Percentiles rank a stretch among this genome's conserved stretches.
Evolutionary conservation across 2,113 vertebrate genomes (phyloP).

Genomic region (Pao palembangensis): DNA sequence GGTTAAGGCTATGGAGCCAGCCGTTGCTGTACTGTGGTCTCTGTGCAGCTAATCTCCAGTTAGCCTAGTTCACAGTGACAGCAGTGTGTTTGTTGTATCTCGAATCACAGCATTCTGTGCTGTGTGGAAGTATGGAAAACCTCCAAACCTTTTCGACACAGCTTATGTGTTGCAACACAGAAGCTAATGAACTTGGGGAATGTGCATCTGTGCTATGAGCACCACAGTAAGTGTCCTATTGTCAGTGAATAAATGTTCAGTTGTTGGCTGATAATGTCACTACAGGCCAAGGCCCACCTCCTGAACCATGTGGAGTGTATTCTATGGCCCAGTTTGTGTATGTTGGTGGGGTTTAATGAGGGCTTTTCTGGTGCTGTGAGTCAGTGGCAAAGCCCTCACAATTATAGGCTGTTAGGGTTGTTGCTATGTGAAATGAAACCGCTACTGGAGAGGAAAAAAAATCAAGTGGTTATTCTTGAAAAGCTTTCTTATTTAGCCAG

Average conservation of each 20-base stretch:
- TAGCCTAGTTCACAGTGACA: slow-evolving; percentile 13
- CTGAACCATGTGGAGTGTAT: slow-evolving; percentile 17
- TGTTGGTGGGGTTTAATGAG: slow-evolving; percentile 59
- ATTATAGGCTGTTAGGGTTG: slow-evolving; percentile 59
- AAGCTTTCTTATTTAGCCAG: slow-evolving; percentile 3
- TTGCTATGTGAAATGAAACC: slow-evolving; percentile 43
- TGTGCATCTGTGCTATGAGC: slow-evolving; percentile 28
- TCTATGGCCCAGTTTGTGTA: slow-evolving; percentile 54
- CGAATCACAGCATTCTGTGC: not conserved
- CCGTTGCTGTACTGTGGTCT: slow-evolving; percentile 2
- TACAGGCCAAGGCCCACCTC: slow-evolving; percentile 9
- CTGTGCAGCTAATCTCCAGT: slow-evolving; percentile 25
- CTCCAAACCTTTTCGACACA: not conserved
- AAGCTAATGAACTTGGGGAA: slow-evolving; percentile 35
- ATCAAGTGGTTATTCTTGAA: not conserved
- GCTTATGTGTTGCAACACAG: slow-evolving; percentile 5
- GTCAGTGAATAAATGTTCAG: slow-evolving; percentile 42
- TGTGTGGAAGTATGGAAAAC: slow-evolving; percentile 14
- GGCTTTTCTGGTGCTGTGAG: slow-evolving; percentile 40
- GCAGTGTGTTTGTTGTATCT: slow-evolving; percentile 14
- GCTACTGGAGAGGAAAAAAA: not conserved
- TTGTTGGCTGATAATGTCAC: slow-evolving; percentile 27
- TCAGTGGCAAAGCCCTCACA: slow-evolving; percentile 46
- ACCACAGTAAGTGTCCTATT: slow-evolving; percentile 36
- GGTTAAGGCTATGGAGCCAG: slow-evolving; percentile 6